Conservation (phyloP, 2,113 vertebrate genomes). For the Spheniscus mendiculus region DNA sequence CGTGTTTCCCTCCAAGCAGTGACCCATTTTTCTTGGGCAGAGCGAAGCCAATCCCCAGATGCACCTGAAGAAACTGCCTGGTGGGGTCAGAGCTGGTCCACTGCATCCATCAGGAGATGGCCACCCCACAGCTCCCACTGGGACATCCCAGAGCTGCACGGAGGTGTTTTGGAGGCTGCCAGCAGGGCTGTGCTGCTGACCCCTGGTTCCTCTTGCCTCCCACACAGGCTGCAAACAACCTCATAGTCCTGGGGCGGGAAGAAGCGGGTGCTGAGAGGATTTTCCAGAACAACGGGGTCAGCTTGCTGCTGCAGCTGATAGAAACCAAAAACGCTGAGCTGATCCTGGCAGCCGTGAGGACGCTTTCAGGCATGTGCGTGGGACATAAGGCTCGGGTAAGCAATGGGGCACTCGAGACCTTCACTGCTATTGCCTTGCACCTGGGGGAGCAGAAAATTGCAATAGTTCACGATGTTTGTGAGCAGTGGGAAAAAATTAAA, state of each 20-base stretch:
- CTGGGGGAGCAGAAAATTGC: not conserved
- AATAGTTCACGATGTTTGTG: not conserved
- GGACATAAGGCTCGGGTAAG: slow-evolving; percentile 91
- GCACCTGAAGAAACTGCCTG: not conserved
- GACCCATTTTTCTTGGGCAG: not conserved
- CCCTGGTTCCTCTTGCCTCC: not conserved
- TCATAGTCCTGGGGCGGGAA: slow-evolving; percentile 92
- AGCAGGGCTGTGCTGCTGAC: not conserved
- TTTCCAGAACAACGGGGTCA: slow-evolving; percentile 93
- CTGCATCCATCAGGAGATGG: not conserved
- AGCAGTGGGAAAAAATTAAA: not conserved
- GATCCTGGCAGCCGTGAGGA: slow-evolving; percentile 89
- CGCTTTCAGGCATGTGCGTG: slow-evolving; percentile 90
- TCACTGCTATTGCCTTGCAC: not conserved
- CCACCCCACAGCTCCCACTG: not conserved
- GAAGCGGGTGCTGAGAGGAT: slow-evolving; percentile 93
- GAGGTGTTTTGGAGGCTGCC: not conserved
- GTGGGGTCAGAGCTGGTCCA: not conserved
- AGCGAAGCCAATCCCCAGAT: not conserved
- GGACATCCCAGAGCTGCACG: not conserved
- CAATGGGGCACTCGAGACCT: not conserved
- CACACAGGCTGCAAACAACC: slow-evolving; percentile 93
- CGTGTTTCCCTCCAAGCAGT: not conserved
- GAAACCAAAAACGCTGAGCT: slow-evolving; percentile 87
- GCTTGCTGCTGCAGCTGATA: slow-evolving; percentile 86